phyloP scores from a whole-genome alignment of 2,797 vertebrate species.

The Paedocypris micromegethes region DNA sequence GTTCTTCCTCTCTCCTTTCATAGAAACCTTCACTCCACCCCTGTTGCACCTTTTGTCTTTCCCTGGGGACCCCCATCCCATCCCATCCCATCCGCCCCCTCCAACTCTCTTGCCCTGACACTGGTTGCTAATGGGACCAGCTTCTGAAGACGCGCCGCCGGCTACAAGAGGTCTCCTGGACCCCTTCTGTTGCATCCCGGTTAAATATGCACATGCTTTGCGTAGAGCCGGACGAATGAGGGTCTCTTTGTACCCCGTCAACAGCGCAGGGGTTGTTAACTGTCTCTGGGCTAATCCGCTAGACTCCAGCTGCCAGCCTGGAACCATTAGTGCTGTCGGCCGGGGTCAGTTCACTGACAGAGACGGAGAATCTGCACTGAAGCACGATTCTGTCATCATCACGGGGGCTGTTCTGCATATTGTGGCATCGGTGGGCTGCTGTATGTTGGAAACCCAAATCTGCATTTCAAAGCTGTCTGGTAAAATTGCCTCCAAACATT shows the following conservation, averaged over 20 bases:
- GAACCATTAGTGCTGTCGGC: constrained; percentile 35
- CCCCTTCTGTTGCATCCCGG: constrained; percentile 65
- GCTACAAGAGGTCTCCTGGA: constrained; percentile 60
- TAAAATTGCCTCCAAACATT: no score
- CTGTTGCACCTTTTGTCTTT: constrained; percentile 12
- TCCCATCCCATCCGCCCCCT: constrained; percentile 51
- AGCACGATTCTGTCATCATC: neutral
- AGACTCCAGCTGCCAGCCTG: constrained; percentile 74
- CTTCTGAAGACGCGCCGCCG: constrained; percentile 65
- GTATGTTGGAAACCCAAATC: neutral
- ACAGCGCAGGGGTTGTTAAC: constrained; percentile 45
- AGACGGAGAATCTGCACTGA: constrained; percentile 12
- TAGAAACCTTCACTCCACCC: constrained; percentile 55
- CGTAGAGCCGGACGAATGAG: constrained; percentile 12
- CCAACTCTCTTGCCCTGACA: constrained; percentile 72
- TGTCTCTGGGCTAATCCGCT: constrained; percentile 56
- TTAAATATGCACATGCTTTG: constrained; percentile 72
- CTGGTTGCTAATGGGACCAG: constrained; percentile 81
- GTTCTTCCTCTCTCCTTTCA: constrained; percentile 56
- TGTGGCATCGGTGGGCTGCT: neutral
- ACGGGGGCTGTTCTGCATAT: constrained; percentile 6
- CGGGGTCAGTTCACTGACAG: constrained; percentile 16
- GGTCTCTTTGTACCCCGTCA: constrained; percentile 60
- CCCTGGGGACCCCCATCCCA: constrained; percentile 50
- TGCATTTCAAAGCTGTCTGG: neutral